Base-by-base conservation (phyloP, 2,888 invertebrate genomes). In the Athalia rosae region DNA sequence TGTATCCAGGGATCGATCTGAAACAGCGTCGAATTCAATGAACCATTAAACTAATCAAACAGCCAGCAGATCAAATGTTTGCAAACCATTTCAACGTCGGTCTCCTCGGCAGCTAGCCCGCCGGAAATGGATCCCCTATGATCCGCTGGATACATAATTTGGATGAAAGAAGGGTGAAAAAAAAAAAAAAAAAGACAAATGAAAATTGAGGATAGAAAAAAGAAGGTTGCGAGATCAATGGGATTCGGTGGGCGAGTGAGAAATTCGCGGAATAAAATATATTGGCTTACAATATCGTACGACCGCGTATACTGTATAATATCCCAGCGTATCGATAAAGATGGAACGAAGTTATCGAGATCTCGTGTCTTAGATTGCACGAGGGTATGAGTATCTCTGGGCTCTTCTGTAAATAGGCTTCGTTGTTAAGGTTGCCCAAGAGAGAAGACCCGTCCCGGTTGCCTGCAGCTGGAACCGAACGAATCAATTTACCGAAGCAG, bases 31-130 rank as follows among this genome's bases (percentile, higher is more conserved):
- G 81, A 80, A 79, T 79, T 79, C 80, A 83, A 81, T 81, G 84
- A 84, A 82, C 80, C 82, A 82, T 84, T 84, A 82, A 82, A 83
- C 83, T 83, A 81, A 85, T 85, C 82, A 84, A 85, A 85, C 83
- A 81, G 84, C 79, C 84, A 79, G 28, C 28, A 28, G 83, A 83
- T 81, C 80, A 80, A 85, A 84, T 83, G 81, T 85, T 87, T 84
- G 84, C 79, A 76, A 79, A 82, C 69, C 78, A 41, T 45, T 73
- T 41, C 67, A n/a, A 69, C 67, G 67, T 69, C 53, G 13, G 64
- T 64, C 13, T 64, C 43, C 8, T 15, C 64, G 13, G 13, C 8
- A 13, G 48, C 43, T 64, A 28, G 28, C 28, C 28, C 28, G 28
- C 28, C 28, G 28, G 64, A 4, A 15, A 64, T 15, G 64, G 64